Conservation (phyloP, 2,113 vertebrate species). For the Corythoichthys haematopterus region DNA sequence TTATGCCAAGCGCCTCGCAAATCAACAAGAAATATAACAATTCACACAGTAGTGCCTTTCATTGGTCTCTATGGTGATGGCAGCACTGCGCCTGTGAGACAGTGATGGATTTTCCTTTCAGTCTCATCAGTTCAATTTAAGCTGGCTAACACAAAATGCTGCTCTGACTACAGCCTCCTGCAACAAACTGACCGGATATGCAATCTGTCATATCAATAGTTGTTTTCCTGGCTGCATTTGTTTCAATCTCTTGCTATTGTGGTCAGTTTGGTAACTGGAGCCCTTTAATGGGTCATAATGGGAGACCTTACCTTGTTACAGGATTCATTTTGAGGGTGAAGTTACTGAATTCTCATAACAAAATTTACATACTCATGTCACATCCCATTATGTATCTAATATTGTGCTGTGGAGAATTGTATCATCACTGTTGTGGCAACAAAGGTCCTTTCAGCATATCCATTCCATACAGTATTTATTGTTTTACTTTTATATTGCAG, state of each 20-base stretch:
- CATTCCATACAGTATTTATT: too few species aligned
- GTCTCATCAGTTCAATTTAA: slow-evolving; percentile 20
- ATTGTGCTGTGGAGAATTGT: neutral
- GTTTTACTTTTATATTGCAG: too few species aligned
- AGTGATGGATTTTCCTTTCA: slow-evolving; percentile 27
- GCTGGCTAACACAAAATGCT: slow-evolving; percentile 15
- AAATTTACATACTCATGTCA: neutral
- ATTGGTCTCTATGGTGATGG: slow-evolving; percentile 34
- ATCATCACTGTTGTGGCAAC: neutral
- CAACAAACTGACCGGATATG: slow-evolving; percentile 11
- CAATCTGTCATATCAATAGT: slow-evolving; percentile 11
- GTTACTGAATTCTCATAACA: neutral
- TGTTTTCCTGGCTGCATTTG: slow-evolving; percentile 4
- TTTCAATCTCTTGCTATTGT: neutral
- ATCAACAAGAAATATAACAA: slow-evolving; percentile 22
- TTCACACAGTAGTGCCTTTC: slow-evolving; percentile 10
- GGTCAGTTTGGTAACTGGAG: neutral
- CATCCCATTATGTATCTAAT: neutral
- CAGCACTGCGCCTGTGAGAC: slow-evolving; percentile 18
- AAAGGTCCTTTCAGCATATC: neutral
- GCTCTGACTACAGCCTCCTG: slow-evolving; percentile 31
- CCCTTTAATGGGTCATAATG: neutral
- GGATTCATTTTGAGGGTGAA: neutral
- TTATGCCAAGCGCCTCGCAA: slow-evolving; percentile 17
- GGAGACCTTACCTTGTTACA: neutral